These are phyloP conservation scores for Pseudorhombus dupliciocellatus DNA, from an alignment of 2,113 vertebrate genomes.

Conservation along the genomic window DNA sequence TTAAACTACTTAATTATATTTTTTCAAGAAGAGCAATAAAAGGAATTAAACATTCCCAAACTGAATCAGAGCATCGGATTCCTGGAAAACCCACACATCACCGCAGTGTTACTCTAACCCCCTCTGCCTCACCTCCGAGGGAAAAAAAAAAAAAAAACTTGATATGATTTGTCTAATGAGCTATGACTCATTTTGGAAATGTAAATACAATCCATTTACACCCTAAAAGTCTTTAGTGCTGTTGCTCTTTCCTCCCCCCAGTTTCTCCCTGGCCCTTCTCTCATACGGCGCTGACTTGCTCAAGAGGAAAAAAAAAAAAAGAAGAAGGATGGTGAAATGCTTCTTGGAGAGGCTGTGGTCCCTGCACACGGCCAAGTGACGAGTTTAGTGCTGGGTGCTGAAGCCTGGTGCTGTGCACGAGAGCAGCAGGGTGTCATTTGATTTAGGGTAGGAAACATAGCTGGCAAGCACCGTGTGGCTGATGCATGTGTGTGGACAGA, in stretches of 20 bases:
- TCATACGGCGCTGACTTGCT: constrained; percentile 12
- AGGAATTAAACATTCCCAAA: constrained; percentile 52
- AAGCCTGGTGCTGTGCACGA: constrained; percentile 3
- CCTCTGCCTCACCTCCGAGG: constrained; percentile 44
- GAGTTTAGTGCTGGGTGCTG: constrained; percentile 26
- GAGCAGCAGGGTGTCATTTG: constrained; percentile 16
- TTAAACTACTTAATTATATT: constrained; percentile 53
- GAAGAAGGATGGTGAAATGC: constrained; percentile 26
- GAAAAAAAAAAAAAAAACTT: constrained; percentile 35
- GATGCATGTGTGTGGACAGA: too few species aligned
- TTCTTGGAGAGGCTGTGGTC: background rate
- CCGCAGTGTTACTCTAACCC: constrained; percentile 26
- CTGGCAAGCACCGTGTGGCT: background rate
- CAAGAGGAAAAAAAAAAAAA: constrained; percentile 5
- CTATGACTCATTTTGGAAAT: constrained; percentile 49
- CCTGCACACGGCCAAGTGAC: background rate
- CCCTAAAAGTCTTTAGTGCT: constrained; percentile 28
- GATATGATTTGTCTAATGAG: constrained; percentile 61
- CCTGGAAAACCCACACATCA: constrained; percentile 55
- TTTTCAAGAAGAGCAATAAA: constrained; percentile 63
- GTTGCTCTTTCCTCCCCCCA: constrained; percentile 3
- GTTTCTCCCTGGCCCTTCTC: background rate
- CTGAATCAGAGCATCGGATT: constrained; percentile 48
- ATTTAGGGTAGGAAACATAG: constrained; percentile 24
- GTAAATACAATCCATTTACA: constrained; percentile 51